Percentiles rank a stretch among this genome's conserved stretches.
Conservation (phyloP, 2,113 vertebrate species). For the Vireo altiloquus region DNA sequence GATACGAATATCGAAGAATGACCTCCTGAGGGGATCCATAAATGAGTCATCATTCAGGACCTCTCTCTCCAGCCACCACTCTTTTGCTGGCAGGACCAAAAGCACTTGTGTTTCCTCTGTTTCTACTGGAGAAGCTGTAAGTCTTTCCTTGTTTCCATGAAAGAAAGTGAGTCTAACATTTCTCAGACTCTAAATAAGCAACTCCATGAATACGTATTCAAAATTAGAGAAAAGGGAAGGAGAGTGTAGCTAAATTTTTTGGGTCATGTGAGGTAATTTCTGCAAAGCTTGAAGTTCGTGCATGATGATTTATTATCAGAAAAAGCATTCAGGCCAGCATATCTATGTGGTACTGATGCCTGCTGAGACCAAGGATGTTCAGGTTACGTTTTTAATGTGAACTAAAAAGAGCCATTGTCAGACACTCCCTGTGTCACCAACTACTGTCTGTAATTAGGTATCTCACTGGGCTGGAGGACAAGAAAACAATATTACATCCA, state of each 20-base stretch:
- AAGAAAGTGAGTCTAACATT: not conserved
- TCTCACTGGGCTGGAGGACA: not conserved
- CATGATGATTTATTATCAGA: not conserved
- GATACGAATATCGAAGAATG: slow-evolving; percentile 55
- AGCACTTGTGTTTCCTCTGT: slow-evolving; percentile 47
- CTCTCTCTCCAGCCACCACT: slow-evolving; percentile 60
- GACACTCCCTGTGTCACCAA: not conserved
- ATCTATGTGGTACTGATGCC: not conserved
- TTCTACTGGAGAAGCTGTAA: slow-evolving; percentile 67
- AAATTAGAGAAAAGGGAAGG: not conserved
- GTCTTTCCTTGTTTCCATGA: slow-evolving; percentile 4
- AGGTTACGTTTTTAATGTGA: not conserved
- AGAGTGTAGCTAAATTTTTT: not conserved
- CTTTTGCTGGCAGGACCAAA: slow-evolving; percentile 48
- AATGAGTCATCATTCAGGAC: slow-evolving; percentile 64
- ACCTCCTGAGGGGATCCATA: slow-evolving; percentile 51
- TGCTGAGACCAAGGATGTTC: not conserved
- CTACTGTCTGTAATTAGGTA: not conserved
- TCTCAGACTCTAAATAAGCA: not conserved
- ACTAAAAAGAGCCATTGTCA: not conserved
- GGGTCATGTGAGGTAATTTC: not conserved
- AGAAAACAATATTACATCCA: not conserved
- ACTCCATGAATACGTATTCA: not conserved
- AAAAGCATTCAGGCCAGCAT: not conserved
- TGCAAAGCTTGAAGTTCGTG: not conserved